Evolutionary conservation across 2,113 vertebrate genomes (phyloP), one percentile per base, ranked within the genome.

Genomic region (Protomyctophum bolini): DNA sequence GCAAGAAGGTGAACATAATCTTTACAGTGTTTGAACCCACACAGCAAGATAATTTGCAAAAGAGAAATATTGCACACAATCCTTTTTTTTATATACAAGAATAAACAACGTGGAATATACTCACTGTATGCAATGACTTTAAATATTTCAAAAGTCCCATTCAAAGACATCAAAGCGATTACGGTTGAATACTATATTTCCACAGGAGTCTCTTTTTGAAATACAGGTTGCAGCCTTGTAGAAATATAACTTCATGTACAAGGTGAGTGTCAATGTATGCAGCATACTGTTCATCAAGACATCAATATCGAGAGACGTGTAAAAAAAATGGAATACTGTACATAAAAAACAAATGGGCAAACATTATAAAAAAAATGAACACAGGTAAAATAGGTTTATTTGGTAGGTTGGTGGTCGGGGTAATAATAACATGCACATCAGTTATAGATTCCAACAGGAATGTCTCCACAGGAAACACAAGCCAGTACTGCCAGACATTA

Each of bases 21-120:
- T 87, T 91, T 96, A 95, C 94, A 94, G 96, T 97, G 95, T 96
- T 94, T 95, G 90, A 96, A 95, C 88, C 88, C 95, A 94, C 87
- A 93, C 91, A 94, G 94, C 93, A 96, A 92, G 93, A 96, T 93
- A 92, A 89, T 95, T 94, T 93, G 93, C 86, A 68, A 70, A 65
- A 64, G 71, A 82, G 52, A 87, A 89, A 95, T 97, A 98, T 96
- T 98, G 97, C 96, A 98, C 90, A 83, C 81, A 78, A 94, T 94
- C 94, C 88, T 91, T 94, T 82, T 94, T 82, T 63, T 87, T 93
- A 95, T 95, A 89, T 95, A 97, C 94, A 97, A 85, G 90, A 91
- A 93, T 94, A 91, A 92, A 94, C 91, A 94, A 91, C 88, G 88
- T 91, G 73, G 92, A 91, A 87, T 88, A 91, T 82, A 85, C 54